Evolutionary conservation across 2,888 invertebrate genomes (phyloP).

Genomic region (Harmothoe impar): DNA sequence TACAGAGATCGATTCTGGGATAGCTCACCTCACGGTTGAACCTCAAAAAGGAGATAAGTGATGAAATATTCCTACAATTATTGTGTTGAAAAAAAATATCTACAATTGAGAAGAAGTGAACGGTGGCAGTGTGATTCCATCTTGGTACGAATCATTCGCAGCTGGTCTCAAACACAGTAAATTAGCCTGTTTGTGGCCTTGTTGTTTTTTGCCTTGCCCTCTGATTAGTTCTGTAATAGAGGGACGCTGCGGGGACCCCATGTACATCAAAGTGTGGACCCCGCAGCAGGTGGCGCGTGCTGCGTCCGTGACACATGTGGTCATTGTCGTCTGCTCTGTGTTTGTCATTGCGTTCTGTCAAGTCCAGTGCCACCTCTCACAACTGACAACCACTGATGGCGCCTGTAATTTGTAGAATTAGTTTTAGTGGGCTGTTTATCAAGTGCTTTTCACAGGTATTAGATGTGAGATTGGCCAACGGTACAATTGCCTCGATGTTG

Average conservation of each 20-base stretch:
- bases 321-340: neutral
- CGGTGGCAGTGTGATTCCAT: neutral
- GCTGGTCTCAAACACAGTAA: neutral
- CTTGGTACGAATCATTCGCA: neutral
- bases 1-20: neutral
- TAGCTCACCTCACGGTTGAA: neutral
- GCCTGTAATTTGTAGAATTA: conserved; percentile 1
- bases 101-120: too few species aligned
- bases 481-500: too few species aligned
- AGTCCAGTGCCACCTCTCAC: neutral
- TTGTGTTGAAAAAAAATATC: too few species aligned
- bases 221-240: conserved; percentile 15
- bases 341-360: neutral
- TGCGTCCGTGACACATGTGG: too few species aligned
- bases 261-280: neutral
- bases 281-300: conserved; percentile 16
- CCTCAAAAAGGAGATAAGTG: too few species aligned
- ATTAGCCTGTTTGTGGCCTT: neutral
- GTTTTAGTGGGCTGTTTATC: neutral
- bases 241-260: neutral
- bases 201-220: neutral
- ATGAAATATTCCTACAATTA: too few species aligned
- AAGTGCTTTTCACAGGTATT: too few species aligned
- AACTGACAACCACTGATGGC: conserved; percentile 14
- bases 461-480: too few species aligned